These are phyloP conservation scores for Vireo griseus DNA, from an alignment of 2,797 vertebrate species.

Conservation along the genomic window DNA sequence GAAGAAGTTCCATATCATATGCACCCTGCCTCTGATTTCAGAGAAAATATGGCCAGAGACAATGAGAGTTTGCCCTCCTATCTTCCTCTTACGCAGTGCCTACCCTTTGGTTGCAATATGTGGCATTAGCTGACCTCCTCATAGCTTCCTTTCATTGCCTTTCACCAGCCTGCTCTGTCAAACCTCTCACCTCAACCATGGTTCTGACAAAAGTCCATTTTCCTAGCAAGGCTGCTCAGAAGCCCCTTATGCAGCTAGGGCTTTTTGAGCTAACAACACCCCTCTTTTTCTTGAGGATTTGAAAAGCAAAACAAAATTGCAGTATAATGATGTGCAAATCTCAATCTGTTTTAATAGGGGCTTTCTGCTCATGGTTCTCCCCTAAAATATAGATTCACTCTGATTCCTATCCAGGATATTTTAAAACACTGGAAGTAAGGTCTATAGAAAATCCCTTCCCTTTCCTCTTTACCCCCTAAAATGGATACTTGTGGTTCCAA, in stretches of 20 bases:
- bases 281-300: background rate
- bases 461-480: slow-evolving; percentile 35
- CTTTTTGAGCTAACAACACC: background rate
- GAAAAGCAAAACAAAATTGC: background rate
- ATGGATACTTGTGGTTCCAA: slow-evolving; percentile 37
- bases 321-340: background rate
- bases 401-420: background rate
- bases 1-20: background rate
- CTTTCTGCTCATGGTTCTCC: background rate
- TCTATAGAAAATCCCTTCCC: background rate
- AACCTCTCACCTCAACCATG: background rate
- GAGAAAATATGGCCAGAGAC: background rate
- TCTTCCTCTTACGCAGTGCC: background rate
- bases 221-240: background rate
- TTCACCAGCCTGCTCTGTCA: background rate
- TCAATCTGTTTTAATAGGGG: background rate
- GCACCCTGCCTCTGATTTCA: background rate
- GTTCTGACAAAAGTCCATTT: background rate
- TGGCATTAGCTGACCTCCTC: background rate
- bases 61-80: background rate
- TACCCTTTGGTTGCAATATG: background rate
- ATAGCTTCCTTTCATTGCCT: background rate
- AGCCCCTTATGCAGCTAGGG: background rate
- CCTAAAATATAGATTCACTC: background rate
- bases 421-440: background rate